Evolutionary conservation across 2,113 vertebrate species (phyloP), one percentile per base, ranked within the genome.

Genomic region (Tonatia bakeri): DNA sequence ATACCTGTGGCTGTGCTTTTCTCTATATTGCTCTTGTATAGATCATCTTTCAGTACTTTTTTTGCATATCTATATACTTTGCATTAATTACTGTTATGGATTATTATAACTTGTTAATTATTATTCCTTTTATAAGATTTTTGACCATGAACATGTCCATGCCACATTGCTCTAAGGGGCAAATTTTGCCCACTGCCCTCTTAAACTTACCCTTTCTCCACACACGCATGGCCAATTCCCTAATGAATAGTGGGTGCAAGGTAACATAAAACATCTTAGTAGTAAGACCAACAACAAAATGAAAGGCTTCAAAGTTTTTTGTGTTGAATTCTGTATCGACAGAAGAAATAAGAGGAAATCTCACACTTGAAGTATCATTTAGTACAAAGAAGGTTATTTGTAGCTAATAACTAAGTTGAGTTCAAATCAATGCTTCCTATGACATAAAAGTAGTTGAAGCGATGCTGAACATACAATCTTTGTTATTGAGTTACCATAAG

Each of bases 281-380:
- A 69, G 50, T 79, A 77, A 95, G 22, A 72, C 38, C 89, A 86
- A 24, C 86, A 82, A 10, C 45, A 79, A 94, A 72, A 94, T 31
- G 28, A 64, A 86, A 85, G 13, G 28, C 73, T 79, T 95, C 67
- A 22, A n/a, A 45, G 43, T 12, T 81, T 67, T 94, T 45, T 69
- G 19, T 83, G 36, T 33, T n/a, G 38, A 36, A 75, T 31, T 92
- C 70, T 76, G 87, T 81, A 87, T 5, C n/a, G 85, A 67, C 24
- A 91, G 69, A 92, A 81, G 72, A 96, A 70, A 69, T n/a, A 80
- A 70, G 36, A 86, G 33, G 73, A 96, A 96, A 94, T 80, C 59
- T 67, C 67, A 77, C 0, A 54, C n/a, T 33, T 9, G 3, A 59
- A 90, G 31, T 83, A 76, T 79, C 43, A 81, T 84, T 96, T 65